Conservation (phyloP, 2,113 vertebrate species). For the Oncorhynchus keta region DNA sequence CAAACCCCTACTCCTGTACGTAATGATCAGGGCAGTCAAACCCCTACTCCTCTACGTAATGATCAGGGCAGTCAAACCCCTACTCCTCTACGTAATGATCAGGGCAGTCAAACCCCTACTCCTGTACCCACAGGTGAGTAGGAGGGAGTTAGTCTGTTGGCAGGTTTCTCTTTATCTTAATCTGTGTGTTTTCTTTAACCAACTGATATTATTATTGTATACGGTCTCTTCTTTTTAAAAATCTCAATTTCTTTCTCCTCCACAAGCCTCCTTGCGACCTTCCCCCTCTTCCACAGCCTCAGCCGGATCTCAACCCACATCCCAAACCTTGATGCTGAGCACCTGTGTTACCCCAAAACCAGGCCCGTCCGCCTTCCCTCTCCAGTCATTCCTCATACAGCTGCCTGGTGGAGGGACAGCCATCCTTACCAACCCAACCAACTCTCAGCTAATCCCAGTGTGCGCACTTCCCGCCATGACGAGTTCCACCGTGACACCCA, state of each 20-base stretch:
- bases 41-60: too few relatives aligned
- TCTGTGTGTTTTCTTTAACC: neutral
- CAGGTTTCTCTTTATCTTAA: neutral
- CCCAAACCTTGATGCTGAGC: neutral
- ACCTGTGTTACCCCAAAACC: neutral
- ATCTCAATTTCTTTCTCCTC: neutral
- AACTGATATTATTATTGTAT: neutral
- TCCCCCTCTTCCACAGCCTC: neutral
- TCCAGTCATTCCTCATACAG: neutral
- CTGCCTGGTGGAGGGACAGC: neutral
- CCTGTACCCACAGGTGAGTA: neutral
- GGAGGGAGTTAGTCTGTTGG: neutral
- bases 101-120: neutral
- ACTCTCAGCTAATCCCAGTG: neutral
- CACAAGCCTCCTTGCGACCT: neutral
- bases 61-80: neutral
- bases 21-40: neutral
- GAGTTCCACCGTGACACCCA: neutral
- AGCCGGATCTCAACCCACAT: neutral
- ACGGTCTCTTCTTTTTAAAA: neutral
- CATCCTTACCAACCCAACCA: neutral
- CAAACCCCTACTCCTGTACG: too few relatives aligned
- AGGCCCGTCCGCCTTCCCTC: neutral
- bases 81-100: neutral
- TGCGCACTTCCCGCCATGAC: neutral